A percentile compares a stretch with the other conserved stretches of the same genome.
These are phyloP conservation scores for Ammodytes marinus DNA, from an alignment of 2,113 vertebrate species.

Conservation along the genomic window DNA sequence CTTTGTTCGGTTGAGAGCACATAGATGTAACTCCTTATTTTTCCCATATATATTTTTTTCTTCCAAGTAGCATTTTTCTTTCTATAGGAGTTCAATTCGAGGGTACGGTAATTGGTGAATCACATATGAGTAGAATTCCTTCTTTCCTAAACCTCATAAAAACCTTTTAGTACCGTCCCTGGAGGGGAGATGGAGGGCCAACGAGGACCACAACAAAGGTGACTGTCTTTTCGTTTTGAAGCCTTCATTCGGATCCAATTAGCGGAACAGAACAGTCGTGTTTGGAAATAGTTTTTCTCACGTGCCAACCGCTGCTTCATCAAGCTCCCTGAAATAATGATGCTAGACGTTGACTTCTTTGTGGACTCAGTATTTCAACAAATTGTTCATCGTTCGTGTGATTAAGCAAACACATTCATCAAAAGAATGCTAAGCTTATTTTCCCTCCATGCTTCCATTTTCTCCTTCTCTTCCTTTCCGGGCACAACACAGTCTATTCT, in stretches of 20 bases:
- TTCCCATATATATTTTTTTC: background rate
- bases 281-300: constrained; percentile 6
- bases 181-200: background rate
- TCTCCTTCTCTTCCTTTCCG: constrained; percentile 4
- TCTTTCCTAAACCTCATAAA: constrained; percentile 34
- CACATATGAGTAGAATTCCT: background rate
- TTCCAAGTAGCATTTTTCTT: background rate
- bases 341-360: constrained; percentile 1
- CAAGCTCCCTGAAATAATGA: background rate
- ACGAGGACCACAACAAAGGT: constrained; percentile 42
- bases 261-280: background rate
- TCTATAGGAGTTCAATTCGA: background rate
- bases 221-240: constrained; percentile 26
- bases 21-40: no score
- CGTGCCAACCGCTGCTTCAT: background rate
- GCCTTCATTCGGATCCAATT: background rate
- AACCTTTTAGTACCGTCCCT: background rate
- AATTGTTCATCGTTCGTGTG: background rate
- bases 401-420: constrained; percentile 10
- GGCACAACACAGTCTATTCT: background rate
- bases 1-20: background rate
- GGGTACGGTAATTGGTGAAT: background rate
- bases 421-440: constrained; percentile 13
- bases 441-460: constrained; percentile 9
- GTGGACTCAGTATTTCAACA: background rate